phyloP scores from a whole-genome alignment of 1,140 invertebrate species.

The Lucilia cuprina region DNA sequence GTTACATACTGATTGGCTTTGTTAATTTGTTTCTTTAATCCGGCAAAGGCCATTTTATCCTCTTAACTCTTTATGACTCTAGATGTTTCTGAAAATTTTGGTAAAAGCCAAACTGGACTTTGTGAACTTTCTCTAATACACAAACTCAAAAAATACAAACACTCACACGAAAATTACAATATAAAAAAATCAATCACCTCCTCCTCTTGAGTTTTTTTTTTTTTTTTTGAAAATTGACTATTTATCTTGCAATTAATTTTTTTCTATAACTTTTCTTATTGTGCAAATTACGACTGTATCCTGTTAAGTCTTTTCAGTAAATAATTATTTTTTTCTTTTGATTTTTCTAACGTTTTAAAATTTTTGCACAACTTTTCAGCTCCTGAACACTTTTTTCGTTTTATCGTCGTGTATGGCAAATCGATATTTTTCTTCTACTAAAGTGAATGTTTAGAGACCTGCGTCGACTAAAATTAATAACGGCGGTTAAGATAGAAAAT shows the following conservation, averaged over 20 bases:
- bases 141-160: background rate
- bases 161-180: conserved; percentile 17
- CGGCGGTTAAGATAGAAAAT: too few relatives aligned
- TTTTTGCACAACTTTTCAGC: background rate
- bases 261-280: background rate
- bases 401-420: conserved; percentile 19
- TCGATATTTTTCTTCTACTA: conserved; percentile 24
- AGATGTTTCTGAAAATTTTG: conserved; percentile 10
- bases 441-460: too few relatives aligned
- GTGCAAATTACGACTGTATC: background rate
- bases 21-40: conserved; percentile 97
- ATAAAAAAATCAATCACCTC: conserved; percentile 26
- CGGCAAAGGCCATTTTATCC: conserved; percentile 89
- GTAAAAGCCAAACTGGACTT: conserved; percentile 8
- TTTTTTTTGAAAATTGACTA: conserved; percentile 23
- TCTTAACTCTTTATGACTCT: background rate
- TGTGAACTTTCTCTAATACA: conserved; percentile 1
- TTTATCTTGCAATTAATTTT: background rate
- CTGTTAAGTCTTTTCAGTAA: background rate
- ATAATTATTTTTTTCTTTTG: background rate
- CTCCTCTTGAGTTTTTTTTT: background rate
- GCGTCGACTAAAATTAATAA: too few relatives aligned
- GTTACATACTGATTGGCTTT: conserved; percentile 99
- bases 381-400: conserved; percentile 16
- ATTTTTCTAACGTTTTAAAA: background rate